Evolutionary conservation across 1,140 invertebrate genomes (phyloP).

Genomic region (Caenorhabditis tropicalis): DNA sequence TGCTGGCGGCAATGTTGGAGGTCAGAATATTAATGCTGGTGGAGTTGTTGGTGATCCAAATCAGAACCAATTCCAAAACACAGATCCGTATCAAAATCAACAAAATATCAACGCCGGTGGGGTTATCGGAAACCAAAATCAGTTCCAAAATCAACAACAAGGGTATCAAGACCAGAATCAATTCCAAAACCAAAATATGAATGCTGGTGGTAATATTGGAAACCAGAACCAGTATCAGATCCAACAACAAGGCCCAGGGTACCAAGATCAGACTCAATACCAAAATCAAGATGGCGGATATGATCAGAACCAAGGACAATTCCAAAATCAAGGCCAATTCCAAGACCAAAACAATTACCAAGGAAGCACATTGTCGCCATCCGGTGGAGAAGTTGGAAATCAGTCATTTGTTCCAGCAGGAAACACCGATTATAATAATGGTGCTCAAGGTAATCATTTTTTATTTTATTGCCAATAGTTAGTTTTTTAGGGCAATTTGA

Average conservation of each 20-base stretch:
- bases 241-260: not conserved
- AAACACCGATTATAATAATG: constrained; percentile 29
- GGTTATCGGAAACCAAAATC: not conserved
- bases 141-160: not conserved
- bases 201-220: not conserved
- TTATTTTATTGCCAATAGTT: too few relatives aligned
- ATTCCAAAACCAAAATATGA: not conserved
- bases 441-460: not conserved
- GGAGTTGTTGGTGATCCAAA: not conserved
- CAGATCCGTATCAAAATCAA: not conserved
- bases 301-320: not conserved
- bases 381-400: constrained; percentile 5
- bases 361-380: constrained; percentile 5
- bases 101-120: not conserved
- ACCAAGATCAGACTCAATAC: not conserved
- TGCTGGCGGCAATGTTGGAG: not conserved
- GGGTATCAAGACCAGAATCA: not conserved
- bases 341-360: too few relatives aligned
- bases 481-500: not conserved
- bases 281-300: not conserved
- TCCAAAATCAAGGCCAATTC: too few relatives aligned
- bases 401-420: constrained; percentile 11
- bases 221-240: not conserved
- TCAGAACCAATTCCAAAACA: constrained; percentile 8
- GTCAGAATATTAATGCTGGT: not conserved